These are phyloP conservation scores for Aphelinus certus DNA, from an alignment of 1,140 invertebrate genomes.

Conservation along the genomic window DNA sequence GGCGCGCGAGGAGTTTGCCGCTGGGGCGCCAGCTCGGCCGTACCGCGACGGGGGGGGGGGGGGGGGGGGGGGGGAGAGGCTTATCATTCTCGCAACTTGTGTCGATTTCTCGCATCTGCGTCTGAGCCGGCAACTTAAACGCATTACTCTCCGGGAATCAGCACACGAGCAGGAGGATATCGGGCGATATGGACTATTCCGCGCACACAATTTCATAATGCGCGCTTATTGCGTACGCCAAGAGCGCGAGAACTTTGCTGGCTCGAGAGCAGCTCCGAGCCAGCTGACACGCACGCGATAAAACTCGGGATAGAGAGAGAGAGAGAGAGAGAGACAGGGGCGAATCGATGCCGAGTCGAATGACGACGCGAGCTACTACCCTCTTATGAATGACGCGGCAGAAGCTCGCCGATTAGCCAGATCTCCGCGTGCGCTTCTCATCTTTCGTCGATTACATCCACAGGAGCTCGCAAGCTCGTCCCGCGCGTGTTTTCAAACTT, in stretches of 20 bases:
- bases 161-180: neutral
- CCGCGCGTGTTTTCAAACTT: no score
- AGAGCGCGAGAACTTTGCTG: neutral
- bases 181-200: conserved; percentile 32
- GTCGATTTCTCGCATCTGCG: conserved; percentile 67
- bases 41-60: neutral
- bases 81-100: conserved; percentile 58
- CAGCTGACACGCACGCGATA: conserved; percentile 1
- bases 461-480: no score
- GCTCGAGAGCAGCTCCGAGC: neutral
- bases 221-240: neutral
- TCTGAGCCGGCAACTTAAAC: conserved; percentile 42
- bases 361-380: conserved; percentile 36
- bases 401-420: conserved; percentile 42
- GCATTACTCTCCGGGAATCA: conserved; percentile 19
- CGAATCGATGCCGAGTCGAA: conserved; percentile 15
- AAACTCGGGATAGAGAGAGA: conserved; percentile 16
- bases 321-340: neutral
- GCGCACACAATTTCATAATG: conserved; percentile 33
- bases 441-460: conserved; percentile 55
- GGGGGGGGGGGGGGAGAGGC: neutral
- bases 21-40: no score
- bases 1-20: no score
- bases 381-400: conserved; percentile 59
- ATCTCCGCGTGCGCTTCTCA: conserved; percentile 44